phyloP scores from a whole-genome alignment of 2,888 invertebrate genomes.

The Himalopsyche tibetana region DNA sequence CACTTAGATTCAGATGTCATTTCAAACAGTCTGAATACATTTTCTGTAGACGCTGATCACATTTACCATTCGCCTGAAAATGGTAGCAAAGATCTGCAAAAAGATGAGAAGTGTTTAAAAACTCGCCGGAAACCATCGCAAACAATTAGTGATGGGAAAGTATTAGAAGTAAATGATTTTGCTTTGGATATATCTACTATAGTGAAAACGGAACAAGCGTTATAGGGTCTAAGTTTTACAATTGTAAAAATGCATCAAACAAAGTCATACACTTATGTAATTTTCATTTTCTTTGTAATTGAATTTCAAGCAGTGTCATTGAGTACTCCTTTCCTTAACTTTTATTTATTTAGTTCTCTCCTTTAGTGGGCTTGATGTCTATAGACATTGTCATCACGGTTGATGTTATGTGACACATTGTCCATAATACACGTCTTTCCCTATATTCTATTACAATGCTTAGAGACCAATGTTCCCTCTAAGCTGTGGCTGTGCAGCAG shows the following conservation, averaged over 20 bases:
- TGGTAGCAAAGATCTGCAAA: neutral
- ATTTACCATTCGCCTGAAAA: neutral
- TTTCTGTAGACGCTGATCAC: neutral
- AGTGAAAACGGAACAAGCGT: neutral
- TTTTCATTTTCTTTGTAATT: no score
- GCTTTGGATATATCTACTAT: neutral
- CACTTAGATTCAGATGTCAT: neutral
- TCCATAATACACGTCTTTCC: no score
- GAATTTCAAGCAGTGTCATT: no score
- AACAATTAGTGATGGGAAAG: neutral
- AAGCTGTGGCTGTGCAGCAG: no score
- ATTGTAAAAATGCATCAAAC: neutral
- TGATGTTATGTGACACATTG: no score
- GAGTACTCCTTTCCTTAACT: no score
- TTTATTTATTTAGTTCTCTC: no score
- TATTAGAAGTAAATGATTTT: neutral
- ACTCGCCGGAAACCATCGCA: neutral
- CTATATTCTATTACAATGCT: no score
- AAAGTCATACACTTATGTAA: neutral
- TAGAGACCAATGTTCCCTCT: no score
- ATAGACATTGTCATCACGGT: no score
- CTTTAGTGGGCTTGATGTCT: no score
- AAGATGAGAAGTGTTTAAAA: neutral
- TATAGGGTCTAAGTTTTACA: neutral
- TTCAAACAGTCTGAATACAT: neutral